Percentiles rank a stretch among this genome's conserved stretches.
Evolutionary conservation across 2,888 invertebrate species (phyloP).

Genomic region (Arctia plantaginis): DNA sequence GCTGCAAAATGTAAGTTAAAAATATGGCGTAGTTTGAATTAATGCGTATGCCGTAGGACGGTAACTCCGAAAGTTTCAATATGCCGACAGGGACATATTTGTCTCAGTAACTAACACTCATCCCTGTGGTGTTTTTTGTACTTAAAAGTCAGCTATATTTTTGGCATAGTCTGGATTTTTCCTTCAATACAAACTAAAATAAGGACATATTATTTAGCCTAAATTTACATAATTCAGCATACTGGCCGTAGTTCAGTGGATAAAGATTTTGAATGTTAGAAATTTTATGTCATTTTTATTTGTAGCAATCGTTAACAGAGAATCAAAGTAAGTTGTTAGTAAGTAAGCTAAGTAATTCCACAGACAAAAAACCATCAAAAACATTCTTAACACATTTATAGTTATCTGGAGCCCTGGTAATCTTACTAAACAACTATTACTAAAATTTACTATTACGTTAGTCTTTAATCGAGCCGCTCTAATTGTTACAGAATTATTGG

Average conservation of each 20-base stretch:
- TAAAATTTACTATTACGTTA: too few relatives aligned
- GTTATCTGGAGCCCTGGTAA: too few relatives aligned
- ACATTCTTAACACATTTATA: too few relatives aligned
- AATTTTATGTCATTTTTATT: too few relatives aligned
- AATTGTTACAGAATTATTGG: too few relatives aligned
- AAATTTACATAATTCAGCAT: neutral
- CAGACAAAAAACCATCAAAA: too few relatives aligned
- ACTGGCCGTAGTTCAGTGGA: neutral
- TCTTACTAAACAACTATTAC: too few relatives aligned
- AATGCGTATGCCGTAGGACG: constrained; percentile 41
- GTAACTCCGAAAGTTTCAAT: constrained; percentile 43
- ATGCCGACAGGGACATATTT: constrained; percentile 56
- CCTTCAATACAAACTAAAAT: neutral
- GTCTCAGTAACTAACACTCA: constrained; percentile 48
- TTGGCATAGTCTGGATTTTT: neutral
- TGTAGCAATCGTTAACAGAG: too few relatives aligned
- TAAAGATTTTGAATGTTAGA: too few relatives aligned
- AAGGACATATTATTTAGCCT: neutral
- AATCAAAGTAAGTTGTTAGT: too few relatives aligned
- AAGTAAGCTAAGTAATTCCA: too few relatives aligned
- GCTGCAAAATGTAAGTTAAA: neutral
- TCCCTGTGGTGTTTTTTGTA: constrained; percentile 44
- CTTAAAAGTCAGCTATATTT: constrained; percentile 22
- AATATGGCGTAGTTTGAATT: constrained; percentile 17
- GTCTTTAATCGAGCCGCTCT: too few relatives aligned